Conservation (phyloP, 2,888 invertebrate genomes). For the Andrena bucephala region DNA sequence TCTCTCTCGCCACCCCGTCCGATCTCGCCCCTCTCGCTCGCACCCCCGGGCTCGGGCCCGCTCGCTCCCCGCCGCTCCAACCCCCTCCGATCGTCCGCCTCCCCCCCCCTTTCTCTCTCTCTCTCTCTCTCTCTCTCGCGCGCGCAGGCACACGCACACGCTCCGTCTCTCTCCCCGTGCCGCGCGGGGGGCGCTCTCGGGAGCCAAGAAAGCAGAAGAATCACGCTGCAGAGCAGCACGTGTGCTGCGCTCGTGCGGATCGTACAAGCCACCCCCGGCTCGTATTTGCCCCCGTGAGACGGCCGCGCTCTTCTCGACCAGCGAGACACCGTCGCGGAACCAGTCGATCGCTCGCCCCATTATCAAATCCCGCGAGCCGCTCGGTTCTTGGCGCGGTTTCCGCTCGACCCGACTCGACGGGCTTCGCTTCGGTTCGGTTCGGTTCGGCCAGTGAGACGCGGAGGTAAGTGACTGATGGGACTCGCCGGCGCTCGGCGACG, state of each 20-base stretch:
- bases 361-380: background rate
- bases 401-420: too few species aligned
- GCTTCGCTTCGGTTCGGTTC: background rate
- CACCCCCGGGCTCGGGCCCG: background rate
- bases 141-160: constrained; percentile 5
- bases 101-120: constrained; percentile 6
- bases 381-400: background rate
- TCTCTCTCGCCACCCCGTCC: constrained; percentile 21
- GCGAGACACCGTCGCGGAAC: background rate
- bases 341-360: background rate
- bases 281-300: constrained; percentile 8
- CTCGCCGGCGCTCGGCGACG: background rate
- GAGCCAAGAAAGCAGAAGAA: constrained; percentile 69
- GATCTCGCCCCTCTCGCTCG: constrained; percentile 9
- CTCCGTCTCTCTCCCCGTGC: constrained; percentile 19
- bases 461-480: background rate
- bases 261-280: constrained; percentile 52
- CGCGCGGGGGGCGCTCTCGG: constrained; percentile 47
- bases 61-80: background rate
- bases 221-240: constrained; percentile 73
- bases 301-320: background rate
- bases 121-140: constrained; percentile 15
- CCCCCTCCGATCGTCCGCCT: background rate
- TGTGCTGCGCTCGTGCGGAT: constrained; percentile 73
- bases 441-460: background rate